Percentiles rank a stretch among this genome's conserved stretches.
Evolutionary conservation across 92 coral and sea anemone species (phyloP).

Genomic region (Plumapathes pennacea): DNA sequence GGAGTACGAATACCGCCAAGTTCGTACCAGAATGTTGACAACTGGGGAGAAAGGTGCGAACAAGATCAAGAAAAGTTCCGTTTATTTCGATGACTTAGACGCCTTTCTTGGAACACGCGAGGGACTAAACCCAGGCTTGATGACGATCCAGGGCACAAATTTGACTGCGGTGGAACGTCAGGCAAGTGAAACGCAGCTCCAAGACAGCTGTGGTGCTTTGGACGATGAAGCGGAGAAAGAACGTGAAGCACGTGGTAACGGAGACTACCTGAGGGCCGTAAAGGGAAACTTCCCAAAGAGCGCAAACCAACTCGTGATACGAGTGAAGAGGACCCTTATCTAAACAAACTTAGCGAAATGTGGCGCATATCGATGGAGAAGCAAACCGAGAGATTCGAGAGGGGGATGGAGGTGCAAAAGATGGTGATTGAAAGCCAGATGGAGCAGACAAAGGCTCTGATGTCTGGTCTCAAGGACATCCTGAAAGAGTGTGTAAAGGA

Average conservation of each 20-base stretch:
- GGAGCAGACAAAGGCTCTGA: conserved; percentile 21
- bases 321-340: too few species aligned
- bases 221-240: too few species aligned
- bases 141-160: conserved; percentile 30
- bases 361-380: conserved; percentile 16
- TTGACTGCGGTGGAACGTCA: conserved; percentile 11
- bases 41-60: conserved; percentile 16
- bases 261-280: too few species aligned
- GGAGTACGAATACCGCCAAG: conserved; percentile 14
- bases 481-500: too few species aligned
- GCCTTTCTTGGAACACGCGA: conserved; percentile 23
- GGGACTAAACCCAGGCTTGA: conserved; percentile 29
- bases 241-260: too few species aligned
- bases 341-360: conserved; percentile 14
- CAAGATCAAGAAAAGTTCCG: conserved; percentile 16
- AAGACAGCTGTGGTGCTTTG: too few species aligned
- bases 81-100: conserved; percentile 24
- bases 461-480: conserved; percentile 33
- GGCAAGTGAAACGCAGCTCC: too few species aligned
- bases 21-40: conserved; percentile 14
- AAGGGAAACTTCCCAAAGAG: too few species aligned
- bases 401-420: conserved; percentile 21
- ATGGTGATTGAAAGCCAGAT: conserved; percentile 24
- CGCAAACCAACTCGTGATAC: too few species aligned
- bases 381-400: conserved; percentile 16